Base-by-base conservation (phyloP, 2,888 invertebrate species). In the Dascillus cervinus region DNA sequence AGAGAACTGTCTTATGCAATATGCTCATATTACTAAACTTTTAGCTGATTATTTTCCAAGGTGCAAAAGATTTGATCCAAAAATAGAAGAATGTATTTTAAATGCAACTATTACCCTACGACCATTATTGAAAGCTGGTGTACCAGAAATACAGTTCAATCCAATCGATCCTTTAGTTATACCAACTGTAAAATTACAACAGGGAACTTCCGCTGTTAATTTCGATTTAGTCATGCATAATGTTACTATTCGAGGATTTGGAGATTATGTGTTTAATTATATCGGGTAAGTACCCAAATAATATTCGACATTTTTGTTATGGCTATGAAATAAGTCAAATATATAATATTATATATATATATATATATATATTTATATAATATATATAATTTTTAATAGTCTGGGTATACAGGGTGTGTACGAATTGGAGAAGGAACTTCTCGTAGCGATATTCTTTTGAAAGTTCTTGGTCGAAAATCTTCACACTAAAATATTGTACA, bases 61-160 rank as follows among this genome's bases (percentile, higher is more conserved):
- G 5, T 76, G 75, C 45, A 61, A 61, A 22, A 63, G 69, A 29
- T 56, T 57, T 23, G 71, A 70, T 53, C 71, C 73, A 11, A 64
- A 70, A 32, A 54, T 73, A 36, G 65, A 72, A 44, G 60, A 65
- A 41, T 76, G 75, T 45, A 60, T 75, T 28, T 61, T 63, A 11
- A 58, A 66, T 30, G 29, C 32, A 3, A 73, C 74, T 3, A 71
- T 72, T 30, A 60, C 67, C 21, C 67, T 76, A 0, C 62, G 70
- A 25, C 60, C 61, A 0, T 65, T 72, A 15, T 60, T 78, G 2
- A 65, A 69, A 0, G 61, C 64, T 28, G 78, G 78, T 8, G 72
- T 77, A 22, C 74, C 76, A 0, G 71, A 74, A 15, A 55, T 76
- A 5, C 69, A 67, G 9, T 71, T 77, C 12, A 77, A 76, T 22